Evolutionary conservation across 2,797 vertebrate genomes (phyloP), one percentile per base, ranked within the genome.

Genomic region (Neosilurus hyrtlii): DNA sequence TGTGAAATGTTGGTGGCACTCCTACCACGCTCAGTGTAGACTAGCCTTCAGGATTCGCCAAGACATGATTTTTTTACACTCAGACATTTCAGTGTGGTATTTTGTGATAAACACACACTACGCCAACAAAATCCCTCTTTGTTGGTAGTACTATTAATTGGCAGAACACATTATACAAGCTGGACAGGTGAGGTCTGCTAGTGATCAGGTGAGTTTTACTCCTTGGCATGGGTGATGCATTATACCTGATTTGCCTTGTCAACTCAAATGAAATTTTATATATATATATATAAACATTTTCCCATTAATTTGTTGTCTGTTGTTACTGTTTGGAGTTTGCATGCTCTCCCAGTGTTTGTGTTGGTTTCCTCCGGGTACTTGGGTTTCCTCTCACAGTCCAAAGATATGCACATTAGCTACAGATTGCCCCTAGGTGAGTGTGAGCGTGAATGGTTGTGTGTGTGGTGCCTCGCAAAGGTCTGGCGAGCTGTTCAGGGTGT

Each of bases 151-250:
- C 18, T 80, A 51, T 75, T 59, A 68, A 15, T 24, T 75, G 66
- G 7, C 78, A 81, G 68, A 84, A 59, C 68, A 66, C n/a, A 49
- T 79, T 71, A 30, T 49, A 72, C 65, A 72, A 71, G 49, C 72
- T 70, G 84, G 83, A 87, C 62, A 78, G 30, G 78, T 84, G 77
- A 81, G 79, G 79, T 79, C 79, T 85, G 59, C 81, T 73, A 76
- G 74, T 76, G 62, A 71, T 68, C 82, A 88, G 87, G 87, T 86
- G 87, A 88, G 87, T 88, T 57, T 61, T 72, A 18, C 26, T 86
- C 11, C 12, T 83, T 66, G 43, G 59, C 52, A 66, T 83, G 79
- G 30, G 62, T 61, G 70, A 80, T 63, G 49, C 61, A 30, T 84
- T 77, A 65, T 75, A 54, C 72, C 72, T 70, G 30, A 54, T 66